Conservation (phyloP, 2,797 vertebrate genomes). For the Centroberyx gerrardi region DNA sequence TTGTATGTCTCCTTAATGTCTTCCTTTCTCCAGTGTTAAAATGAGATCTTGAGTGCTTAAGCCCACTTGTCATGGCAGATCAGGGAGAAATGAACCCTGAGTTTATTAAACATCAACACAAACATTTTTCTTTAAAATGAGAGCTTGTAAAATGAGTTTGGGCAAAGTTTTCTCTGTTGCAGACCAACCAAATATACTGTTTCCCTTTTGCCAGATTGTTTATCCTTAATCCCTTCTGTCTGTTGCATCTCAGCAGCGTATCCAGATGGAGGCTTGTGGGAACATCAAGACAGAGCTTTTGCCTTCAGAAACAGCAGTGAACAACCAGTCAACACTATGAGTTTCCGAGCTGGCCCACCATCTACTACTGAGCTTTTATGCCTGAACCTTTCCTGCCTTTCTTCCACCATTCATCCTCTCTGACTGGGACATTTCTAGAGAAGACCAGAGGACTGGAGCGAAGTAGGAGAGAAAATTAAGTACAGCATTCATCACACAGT, state of each 20-base stretch:
- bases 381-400: not conserved
- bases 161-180: too few species aligned
- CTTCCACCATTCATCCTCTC: not conserved
- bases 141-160: too few species aligned
- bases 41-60: too few species aligned
- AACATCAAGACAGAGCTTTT: conserved; percentile 51
- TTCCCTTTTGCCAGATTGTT: conserved; percentile 5
- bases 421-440: conserved; percentile 23
- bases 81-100: too few species aligned
- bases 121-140: not conserved
- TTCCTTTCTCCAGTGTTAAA: too few species aligned
- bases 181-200: not conserved
- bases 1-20: not conserved
- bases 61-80: too few species aligned
- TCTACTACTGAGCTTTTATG: not conserved
- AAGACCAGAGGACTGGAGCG: conserved; percentile 6
- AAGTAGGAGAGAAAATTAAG: not conserved
- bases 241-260: conserved; percentile 56
- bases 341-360: not conserved
- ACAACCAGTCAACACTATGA: conserved; percentile 63
- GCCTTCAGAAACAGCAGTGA: conserved; percentile 36
- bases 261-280: conserved; percentile 47
- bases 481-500: not conserved
- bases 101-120: not conserved
- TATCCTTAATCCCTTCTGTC: conserved; percentile 34